Percentiles rank a stretch among this genome's conserved stretches.
These are phyloP conservation scores for Vidua chalybeata DNA, from an alignment of 2,113 vertebrate genomes.

Conservation along the genomic window DNA sequence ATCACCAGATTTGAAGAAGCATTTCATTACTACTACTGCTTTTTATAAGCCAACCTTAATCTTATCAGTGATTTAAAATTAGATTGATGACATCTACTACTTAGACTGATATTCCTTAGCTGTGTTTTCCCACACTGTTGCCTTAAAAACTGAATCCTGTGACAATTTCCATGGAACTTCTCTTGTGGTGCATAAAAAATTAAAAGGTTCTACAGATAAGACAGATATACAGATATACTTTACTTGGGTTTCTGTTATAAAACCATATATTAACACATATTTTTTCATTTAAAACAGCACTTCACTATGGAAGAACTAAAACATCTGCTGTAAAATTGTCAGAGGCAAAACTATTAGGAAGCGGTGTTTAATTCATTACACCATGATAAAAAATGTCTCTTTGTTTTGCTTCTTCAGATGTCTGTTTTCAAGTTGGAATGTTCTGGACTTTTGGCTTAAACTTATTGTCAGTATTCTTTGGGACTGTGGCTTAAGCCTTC, in stretches of 20 bases:
- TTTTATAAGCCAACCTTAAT: not conserved
- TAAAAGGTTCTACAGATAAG: not conserved
- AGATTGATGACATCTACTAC: not conserved
- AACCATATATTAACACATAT: not conserved
- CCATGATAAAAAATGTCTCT: not conserved
- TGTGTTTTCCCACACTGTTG: not conserved
- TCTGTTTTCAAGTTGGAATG: not conserved
- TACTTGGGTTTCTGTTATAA: not conserved
- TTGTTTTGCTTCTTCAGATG: not conserved
- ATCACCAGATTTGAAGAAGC: not conserved
- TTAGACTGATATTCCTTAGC: not conserved
- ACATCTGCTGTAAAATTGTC: not conserved
- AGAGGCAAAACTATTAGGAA: not conserved
- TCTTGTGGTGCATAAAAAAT: not conserved
- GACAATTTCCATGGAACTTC: not conserved
- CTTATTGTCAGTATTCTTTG: not conserved
- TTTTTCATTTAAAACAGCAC: not conserved
- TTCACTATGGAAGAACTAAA: not conserved
- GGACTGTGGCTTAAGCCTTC: not conserved
- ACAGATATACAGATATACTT: not conserved
- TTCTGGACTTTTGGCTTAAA: not conserved
- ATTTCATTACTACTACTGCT: not conserved
- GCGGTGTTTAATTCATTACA: not conserved
- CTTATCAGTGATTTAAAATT: not conserved
- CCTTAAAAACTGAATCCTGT: not conserved